phyloP scores from a whole-genome alignment of 2,797 vertebrate species.

The Scolopax rusticola region DNA sequence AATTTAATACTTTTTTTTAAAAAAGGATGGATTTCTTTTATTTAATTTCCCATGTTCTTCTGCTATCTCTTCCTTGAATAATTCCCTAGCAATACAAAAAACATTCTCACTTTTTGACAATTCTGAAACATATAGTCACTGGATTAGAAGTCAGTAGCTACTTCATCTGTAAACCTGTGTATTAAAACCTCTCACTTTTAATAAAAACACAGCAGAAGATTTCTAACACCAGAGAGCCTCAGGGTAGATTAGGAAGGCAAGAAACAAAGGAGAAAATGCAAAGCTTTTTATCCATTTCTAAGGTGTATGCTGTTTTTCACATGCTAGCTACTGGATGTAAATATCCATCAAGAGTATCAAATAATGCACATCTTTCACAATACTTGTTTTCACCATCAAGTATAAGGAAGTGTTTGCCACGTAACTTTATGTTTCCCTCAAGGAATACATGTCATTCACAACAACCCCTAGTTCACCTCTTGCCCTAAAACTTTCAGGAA shows the following conservation, averaged over 20 bases:
- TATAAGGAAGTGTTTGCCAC: not conserved
- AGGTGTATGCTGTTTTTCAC: not conserved
- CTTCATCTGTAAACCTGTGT: slow-evolving; percentile 26
- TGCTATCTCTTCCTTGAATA: not conserved
- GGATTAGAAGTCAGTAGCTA: slow-evolving; percentile 22
- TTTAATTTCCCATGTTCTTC: not conserved
- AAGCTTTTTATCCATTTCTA: not conserved
- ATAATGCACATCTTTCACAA: not conserved
- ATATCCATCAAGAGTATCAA: not conserved
- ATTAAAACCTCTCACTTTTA: slow-evolving; percentile 52
- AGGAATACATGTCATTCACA: not conserved
- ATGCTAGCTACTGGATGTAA: not conserved
- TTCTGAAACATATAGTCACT: not conserved
- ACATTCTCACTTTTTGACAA: not conserved
- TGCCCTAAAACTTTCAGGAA: not conserved
- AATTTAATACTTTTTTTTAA: not conserved
- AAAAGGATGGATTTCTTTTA: not conserved
- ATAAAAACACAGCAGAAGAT: slow-evolving; percentile 3
- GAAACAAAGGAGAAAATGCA: not conserved
- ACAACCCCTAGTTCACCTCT: not conserved
- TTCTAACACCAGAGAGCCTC: slow-evolving; percentile 1
- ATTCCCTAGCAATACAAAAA: not conserved
- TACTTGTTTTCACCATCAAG: not conserved
- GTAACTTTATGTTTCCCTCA: not conserved
- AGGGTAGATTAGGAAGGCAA: slow-evolving; percentile 17